Conservation (phyloP, 1,140 invertebrate species). For the Psilanteris sp. region DNA sequence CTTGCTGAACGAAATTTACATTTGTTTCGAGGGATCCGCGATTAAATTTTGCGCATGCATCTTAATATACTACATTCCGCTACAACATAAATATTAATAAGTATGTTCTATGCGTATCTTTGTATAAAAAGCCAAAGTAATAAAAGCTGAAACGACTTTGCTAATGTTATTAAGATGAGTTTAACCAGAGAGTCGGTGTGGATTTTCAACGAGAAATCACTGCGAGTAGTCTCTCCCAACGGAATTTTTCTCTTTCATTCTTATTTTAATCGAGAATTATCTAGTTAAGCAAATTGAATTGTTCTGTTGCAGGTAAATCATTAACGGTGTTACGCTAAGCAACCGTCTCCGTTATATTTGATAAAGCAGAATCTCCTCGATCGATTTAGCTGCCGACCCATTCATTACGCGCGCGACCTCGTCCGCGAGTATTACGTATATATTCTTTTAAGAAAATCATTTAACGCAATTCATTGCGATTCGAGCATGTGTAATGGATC, state of each 20-base stretch:
- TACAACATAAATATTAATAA: slow-evolving; percentile 66
- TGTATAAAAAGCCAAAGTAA: slow-evolving; percentile 63
- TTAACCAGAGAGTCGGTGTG: slow-evolving; percentile 66
- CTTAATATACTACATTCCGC: slow-evolving; percentile 38
- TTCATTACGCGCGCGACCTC: no score
- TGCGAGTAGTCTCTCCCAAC: slow-evolving; percentile 64
- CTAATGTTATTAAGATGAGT: slow-evolving; percentile 79
- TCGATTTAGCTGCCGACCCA: no score
- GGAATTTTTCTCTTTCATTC: slow-evolving; percentile 54
- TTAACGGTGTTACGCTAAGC: slow-evolving; percentile 68
- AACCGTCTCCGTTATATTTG: no score
- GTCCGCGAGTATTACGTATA: no score
- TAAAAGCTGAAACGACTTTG: slow-evolving; percentile 73
- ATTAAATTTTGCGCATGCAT: slow-evolving; percentile 41
- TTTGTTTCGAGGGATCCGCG: slow-evolving; percentile 25
- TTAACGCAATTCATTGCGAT: no score
- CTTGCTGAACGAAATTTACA: slow-evolving; percentile 12
- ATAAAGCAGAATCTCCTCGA: no score
- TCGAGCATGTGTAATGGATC: no score
- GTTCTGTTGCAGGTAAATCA: slow-evolving; percentile 39
- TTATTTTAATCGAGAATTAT: slow-evolving; percentile 64
- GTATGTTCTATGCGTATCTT: slow-evolving; percentile 46
- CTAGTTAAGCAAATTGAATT: slow-evolving; percentile 67
- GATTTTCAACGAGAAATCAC: slow-evolving; percentile 68
- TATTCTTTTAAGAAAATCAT: no score